A percentile compares a stretch with the other conserved stretches of the same genome.
Conservation (phyloP, 2,797 vertebrate species). For the Cuniculus paca region DNA sequence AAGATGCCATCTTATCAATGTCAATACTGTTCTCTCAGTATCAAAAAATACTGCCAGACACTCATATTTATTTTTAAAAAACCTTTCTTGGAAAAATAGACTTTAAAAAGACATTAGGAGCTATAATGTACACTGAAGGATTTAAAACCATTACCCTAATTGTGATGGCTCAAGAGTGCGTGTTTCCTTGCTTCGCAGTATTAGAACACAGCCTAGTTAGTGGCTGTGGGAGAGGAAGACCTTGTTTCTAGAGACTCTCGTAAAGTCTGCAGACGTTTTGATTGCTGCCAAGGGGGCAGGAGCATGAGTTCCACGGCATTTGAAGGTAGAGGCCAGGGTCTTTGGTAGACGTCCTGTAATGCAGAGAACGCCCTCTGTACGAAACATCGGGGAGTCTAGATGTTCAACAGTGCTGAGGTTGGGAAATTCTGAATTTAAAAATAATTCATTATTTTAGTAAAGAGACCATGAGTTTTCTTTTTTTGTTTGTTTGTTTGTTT, state of each 20-base stretch:
- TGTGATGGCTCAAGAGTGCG: neutral
- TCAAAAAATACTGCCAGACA: neutral
- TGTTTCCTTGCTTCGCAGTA: neutral
- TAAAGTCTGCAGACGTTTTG: neutral
- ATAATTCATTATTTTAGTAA: neutral
- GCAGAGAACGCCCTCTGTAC: accelerated
- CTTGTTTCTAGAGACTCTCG: neutral
- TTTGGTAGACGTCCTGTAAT: accelerated
- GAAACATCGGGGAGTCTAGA: neutral
- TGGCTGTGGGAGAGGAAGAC: neutral
- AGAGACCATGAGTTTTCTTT: neutral
- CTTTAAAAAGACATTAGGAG: neutral
- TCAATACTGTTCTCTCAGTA: neutral
- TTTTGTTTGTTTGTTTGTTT: too few species aligned
- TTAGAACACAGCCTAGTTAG: neutral
- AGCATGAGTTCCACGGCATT: neutral
- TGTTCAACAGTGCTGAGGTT: neutral
- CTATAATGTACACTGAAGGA: neutral
- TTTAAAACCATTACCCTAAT: neutral
- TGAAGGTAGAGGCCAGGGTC: too few species aligned
- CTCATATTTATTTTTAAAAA: neutral
- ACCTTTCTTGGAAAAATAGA: neutral
- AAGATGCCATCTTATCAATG: neutral
- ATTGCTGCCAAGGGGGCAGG: neutral
- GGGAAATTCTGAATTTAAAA: neutral